phyloP scores from a whole-genome alignment of 92 coral and sea anemone genomes.

The Parazoanthus atlanticus region DNA sequence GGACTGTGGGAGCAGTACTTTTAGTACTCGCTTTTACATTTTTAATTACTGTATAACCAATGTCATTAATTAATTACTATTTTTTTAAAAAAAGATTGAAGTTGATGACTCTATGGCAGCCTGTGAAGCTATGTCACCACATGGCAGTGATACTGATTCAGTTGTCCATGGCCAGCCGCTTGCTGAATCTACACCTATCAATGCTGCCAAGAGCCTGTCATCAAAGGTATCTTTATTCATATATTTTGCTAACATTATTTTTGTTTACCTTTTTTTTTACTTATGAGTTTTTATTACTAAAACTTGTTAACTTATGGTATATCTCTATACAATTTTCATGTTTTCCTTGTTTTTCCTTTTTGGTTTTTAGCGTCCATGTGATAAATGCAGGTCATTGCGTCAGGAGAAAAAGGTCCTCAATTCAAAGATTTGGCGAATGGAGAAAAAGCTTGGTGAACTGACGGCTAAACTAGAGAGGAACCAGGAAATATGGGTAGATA shows the following conservation, averaged over 20 bases:
- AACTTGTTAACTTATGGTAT: constrained; percentile 13
- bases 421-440: constrained; percentile 21
- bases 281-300: not conserved
- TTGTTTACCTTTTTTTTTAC: not conserved
- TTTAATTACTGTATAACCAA: constrained; percentile 13
- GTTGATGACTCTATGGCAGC: constrained; percentile 18
- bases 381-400: constrained; percentile 33
- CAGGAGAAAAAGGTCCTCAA: constrained; percentile 18
- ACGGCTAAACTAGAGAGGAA: constrained; percentile 4
- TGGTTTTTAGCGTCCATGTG: constrained; percentile 22
- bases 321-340: not conserved
- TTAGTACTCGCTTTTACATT: constrained; percentile 12
- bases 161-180: constrained; percentile 29
- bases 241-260: constrained; percentile 15
- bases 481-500: constrained; percentile 30
- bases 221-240: constrained; percentile 14
- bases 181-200: constrained; percentile 11
- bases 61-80: constrained; percentile 1
- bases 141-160: constrained; percentile 25
- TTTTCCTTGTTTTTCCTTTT: constrained; percentile 9
- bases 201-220: constrained; percentile 8
- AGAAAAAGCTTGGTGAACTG: constrained; percentile 27
- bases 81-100: constrained; percentile 17
- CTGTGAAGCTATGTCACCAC: constrained; percentile 31
- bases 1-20: constrained; percentile 27